These are phyloP conservation scores for Gopherus flavomarginatus DNA, from an alignment of 2,113 vertebrate genomes.

Conservation along the genomic window DNA sequence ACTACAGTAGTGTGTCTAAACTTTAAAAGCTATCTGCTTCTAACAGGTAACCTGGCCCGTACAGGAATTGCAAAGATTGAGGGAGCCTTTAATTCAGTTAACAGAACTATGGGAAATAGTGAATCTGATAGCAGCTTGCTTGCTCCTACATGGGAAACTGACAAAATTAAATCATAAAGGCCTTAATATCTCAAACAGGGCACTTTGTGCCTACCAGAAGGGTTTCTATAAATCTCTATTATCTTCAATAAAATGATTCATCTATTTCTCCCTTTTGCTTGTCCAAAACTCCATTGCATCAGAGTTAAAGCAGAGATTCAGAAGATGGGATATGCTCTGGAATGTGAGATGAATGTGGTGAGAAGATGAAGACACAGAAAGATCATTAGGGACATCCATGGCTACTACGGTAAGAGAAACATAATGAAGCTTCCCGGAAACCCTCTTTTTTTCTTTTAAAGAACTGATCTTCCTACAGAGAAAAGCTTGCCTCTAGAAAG, in stretches of 20 bases:
- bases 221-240: neutral
- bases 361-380: neutral
- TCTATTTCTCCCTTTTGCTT: neutral
- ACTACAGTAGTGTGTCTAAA: neutral
- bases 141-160: neutral
- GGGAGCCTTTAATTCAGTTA: neutral
- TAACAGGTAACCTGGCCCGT: neutral
- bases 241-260: neutral
- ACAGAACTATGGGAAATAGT: neutral
- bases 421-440: neutral
- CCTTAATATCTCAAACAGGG: neutral
- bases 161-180: neutral
- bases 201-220: neutral
- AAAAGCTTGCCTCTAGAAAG: neutral
- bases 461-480: neutral
- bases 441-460: neutral
- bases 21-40: neutral
- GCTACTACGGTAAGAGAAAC: neutral
- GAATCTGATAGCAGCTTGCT: neutral
- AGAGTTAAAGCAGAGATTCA: neutral
- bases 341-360: neutral
- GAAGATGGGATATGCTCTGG: rapidly evolving
- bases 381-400: neutral
- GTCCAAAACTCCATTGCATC: neutral
- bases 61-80: neutral